phyloP scores from a whole-genome alignment of 2,113 vertebrate species.

The Mastomys natalensis region DNA sequence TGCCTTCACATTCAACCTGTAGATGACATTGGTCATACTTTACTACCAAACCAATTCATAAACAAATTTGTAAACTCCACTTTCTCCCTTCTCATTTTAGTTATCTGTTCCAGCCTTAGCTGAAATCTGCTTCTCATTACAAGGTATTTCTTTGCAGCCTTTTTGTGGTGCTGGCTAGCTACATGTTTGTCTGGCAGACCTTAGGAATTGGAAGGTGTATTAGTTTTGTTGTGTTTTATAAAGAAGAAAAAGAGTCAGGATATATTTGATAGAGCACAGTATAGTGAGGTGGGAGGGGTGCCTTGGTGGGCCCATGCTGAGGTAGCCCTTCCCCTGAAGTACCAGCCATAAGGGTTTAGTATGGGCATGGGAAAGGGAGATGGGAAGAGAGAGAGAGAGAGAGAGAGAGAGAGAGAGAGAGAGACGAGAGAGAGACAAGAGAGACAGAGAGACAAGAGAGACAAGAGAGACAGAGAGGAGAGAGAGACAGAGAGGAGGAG shows the following conservation, averaged over 20 bases:
- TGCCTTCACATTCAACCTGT: background rate
- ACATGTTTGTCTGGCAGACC: rapidly evolving
- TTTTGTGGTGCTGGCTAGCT: background rate
- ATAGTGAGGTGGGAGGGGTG: too few relatives aligned
- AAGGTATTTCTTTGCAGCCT: background rate
- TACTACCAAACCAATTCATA: background rate
- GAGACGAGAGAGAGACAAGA: too few relatives aligned
- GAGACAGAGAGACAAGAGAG: too few relatives aligned
- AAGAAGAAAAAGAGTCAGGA: too few relatives aligned
- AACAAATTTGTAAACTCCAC: background rate
- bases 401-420: too few relatives aligned
- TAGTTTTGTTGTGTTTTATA: background rate
- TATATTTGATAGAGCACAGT: too few relatives aligned
- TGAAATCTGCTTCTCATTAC: background rate
- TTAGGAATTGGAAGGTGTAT: background rate
- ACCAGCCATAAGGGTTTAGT: too few relatives aligned
- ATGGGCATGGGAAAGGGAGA: too few relatives aligned
- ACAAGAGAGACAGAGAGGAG: rapidly evolving
- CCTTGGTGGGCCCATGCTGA: rapidly evolving
- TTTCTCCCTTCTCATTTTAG: background rate
- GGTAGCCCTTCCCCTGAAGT: too few relatives aligned
- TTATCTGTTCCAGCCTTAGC: background rate
- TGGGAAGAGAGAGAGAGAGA: too few relatives aligned
- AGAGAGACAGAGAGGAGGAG: rapidly evolving
- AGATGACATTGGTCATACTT: background rate